Conservation (phyloP, 1,140 invertebrate genomes). For the Elysia chlorotica region DNA sequence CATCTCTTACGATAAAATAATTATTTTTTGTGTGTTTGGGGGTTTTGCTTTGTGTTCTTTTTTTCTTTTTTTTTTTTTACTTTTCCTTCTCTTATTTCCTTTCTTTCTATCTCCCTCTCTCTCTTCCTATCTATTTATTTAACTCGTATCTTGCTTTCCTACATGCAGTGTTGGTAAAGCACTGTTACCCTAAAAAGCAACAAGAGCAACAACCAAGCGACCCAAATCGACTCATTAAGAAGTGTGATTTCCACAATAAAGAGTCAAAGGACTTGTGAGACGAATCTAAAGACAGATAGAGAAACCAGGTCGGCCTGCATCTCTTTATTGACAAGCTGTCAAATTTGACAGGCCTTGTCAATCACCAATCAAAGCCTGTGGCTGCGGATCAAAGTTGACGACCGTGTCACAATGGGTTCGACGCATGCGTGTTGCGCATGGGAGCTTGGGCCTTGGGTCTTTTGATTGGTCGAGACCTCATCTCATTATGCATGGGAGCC, state of each 20-base stretch:
- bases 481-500: conserved; percentile 31
- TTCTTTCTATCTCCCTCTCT: neutral
- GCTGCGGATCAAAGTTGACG: conserved; percentile 8
- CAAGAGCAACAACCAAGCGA: neutral
- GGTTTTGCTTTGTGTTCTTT: neutral
- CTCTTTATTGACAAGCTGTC: conserved; percentile 13
- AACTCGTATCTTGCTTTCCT: neutral
- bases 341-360: conserved; percentile 28
- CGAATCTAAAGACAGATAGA: neutral
- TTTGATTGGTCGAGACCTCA: conserved; percentile 22
- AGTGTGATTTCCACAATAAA: neutral
- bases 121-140: conserved; percentile 7
- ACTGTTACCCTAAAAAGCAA: neutral
- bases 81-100: neutral
- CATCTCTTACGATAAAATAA: neutral
- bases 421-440: conserved; percentile 8
- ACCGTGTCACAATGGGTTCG: conserved; percentile 15
- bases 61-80: neutral
- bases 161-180: neutral
- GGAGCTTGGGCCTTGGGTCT: neutral
- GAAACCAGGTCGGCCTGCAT: neutral
- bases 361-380: conserved; percentile 28
- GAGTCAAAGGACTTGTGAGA: neutral
- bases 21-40: neutral
- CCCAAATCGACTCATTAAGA: neutral